phyloP scores from a whole-genome alignment of 2,113 vertebrate species.

The Zosterops pallidus region DNA sequence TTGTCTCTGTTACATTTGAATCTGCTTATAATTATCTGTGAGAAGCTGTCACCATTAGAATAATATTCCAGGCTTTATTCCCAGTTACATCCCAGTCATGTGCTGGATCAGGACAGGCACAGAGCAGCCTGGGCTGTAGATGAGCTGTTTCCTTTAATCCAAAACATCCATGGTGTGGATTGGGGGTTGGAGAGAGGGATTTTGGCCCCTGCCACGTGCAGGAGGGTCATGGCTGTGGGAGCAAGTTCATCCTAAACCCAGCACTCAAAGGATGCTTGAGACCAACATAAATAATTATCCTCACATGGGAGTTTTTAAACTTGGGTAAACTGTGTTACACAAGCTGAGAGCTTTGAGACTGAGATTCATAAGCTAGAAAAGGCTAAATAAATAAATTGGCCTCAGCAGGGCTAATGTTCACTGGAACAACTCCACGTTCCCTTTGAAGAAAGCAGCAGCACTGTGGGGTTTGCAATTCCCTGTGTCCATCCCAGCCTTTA shows the following conservation, averaged over 20 bases:
- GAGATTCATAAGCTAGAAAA: neutral
- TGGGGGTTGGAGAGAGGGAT: neutral
- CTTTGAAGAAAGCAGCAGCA: neutral
- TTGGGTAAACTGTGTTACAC: neutral
- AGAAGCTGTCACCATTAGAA: neutral
- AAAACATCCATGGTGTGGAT: fast-evolving
- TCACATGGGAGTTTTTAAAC: neutral
- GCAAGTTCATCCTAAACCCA: neutral
- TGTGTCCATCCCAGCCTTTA: neutral
- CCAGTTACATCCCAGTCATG: neutral
- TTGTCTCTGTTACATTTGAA: neutral
- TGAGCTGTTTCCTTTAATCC: neutral
- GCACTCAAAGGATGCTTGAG: neutral
- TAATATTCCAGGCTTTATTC: neutral
- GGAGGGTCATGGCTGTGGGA: neutral
- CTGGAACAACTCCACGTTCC: fast-evolving
- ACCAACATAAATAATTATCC: neutral
- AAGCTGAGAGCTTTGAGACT: neutral
- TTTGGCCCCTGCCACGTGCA: fast-evolving
- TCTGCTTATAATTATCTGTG: neutral
- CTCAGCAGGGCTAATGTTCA: neutral
- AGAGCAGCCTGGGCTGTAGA: neutral
- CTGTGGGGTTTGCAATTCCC: neutral
- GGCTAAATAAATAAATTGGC: neutral
- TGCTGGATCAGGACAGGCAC: neutral